phyloP scores from a whole-genome alignment of 35 echinoderm and acorn worm genomes.

The Apostichopus californicus region DNA sequence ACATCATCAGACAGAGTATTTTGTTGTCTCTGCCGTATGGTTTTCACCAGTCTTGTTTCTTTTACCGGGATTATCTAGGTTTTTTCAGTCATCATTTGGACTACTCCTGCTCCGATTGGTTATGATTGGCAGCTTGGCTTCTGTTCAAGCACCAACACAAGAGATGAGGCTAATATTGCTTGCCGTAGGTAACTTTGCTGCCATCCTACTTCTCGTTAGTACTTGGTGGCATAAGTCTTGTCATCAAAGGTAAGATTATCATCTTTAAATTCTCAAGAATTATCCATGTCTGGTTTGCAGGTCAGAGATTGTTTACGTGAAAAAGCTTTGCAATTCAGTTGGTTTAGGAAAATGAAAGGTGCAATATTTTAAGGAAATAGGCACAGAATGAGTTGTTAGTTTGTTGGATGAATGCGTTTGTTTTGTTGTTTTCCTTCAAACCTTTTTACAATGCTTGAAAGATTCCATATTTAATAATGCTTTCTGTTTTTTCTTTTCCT shows the following conservation, averaged over 20 bases:
- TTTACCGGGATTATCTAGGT: slow-evolving; percentile 26
- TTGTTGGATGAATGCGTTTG: too few relatives aligned
- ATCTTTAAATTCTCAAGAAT: neutral
- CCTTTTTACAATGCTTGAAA: too few relatives aligned
- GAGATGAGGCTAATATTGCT: slow-evolving; percentile 60
- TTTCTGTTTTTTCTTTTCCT: too few relatives aligned
- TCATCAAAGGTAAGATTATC: slow-evolving; percentile 80
- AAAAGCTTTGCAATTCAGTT: too few relatives aligned
- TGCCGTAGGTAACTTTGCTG: slow-evolving; percentile 73
- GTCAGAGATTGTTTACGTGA: too few relatives aligned
- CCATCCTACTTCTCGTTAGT: slow-evolving; percentile 65
- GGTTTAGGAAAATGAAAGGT: too few relatives aligned
- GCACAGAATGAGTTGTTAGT: too few relatives aligned
- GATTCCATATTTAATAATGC: too few relatives aligned
- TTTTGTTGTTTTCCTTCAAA: too few relatives aligned
- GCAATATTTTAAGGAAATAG: too few relatives aligned
- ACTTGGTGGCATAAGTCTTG: slow-evolving; percentile 94
- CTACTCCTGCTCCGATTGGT: slow-evolving; percentile 73
- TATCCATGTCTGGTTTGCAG: too few relatives aligned
- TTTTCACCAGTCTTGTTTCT: slow-evolving; percentile 71
- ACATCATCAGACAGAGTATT: slow-evolving; percentile 79
- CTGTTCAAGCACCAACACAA: slow-evolving; percentile 83
- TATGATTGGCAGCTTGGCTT: slow-evolving; percentile 64
- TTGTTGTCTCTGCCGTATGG: slow-evolving; percentile 75
- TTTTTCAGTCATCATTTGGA: slow-evolving; percentile 72